Base-by-base conservation (phyloP, 2,888 invertebrate species). In the Callyntrura guangdongensis region DNA sequence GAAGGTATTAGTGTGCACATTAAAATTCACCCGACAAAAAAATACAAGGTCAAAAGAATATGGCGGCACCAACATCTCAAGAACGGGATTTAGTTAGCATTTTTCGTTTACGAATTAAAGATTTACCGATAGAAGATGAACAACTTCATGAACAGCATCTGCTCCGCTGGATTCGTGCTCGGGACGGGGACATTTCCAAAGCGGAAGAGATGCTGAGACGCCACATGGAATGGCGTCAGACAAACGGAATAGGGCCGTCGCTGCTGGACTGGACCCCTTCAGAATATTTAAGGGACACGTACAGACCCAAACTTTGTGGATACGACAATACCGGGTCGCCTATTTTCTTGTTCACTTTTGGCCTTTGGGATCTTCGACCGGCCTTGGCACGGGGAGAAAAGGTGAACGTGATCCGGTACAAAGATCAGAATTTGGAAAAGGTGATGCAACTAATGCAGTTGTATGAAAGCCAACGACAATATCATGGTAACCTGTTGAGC, bases 281-380 rank as follows among this genome's bases (percentile, higher is more conserved):
- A 0, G 22, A 74, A 14, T 82, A 86, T 53, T 56, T 91, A 59
- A 87, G 69, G 0, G 84, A 90, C 22, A 88, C 64, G 4, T 93
- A 87, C 36, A 56, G 69, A 8, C 53, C 91, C 8, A 87, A 89
- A 25, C 85, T 93, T 67, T 89, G 92, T 27, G 92, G 92, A 8
- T 89, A 64, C 67, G 93, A 93, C 59, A 27, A 61, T 0, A 53
- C 77, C 36, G 93, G 93, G 0, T 82, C 77, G 12, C 93, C 93
- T 1, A 90, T 93, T 9, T 25, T 92, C 0, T 81, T 93, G n/a
- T 86, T 90, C 22, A 91, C 90, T 1, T 92, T 93, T 82, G 92
- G 92, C 20, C 17, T 79, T 22, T 92, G 92, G 92, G 93, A 93
- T 74, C 72, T 93, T 17, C 82, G 92, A 9, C 88, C 86, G 17